Percentiles rank a stretch among this genome's conserved stretches.
Conservation (phyloP, 2,888 invertebrate species). For the Doris montereyensis region DNA sequence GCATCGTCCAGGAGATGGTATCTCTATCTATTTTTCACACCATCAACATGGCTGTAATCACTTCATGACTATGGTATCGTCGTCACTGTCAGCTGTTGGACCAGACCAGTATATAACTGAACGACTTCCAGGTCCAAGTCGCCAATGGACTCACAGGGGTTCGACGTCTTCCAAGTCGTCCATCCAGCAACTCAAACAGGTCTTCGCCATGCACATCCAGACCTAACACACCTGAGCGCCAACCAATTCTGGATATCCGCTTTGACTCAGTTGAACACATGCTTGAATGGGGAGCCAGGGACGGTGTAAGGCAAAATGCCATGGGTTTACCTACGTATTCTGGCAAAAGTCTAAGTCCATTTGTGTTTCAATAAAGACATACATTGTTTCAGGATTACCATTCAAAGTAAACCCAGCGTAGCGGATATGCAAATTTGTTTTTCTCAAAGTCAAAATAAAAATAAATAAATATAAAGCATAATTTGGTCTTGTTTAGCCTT, state of each 20-base stretch:
- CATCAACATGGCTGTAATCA: conserved; percentile 43
- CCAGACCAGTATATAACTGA: conserved; percentile 27
- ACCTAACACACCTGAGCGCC: neutral
- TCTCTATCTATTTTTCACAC: conserved; percentile 45
- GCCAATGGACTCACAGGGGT: conserved; percentile 18
- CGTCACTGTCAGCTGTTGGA: conserved; percentile 35
- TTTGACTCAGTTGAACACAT: conserved; percentile 22
- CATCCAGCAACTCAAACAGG: neutral
- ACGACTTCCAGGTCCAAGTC: conserved; percentile 32
- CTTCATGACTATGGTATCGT: conserved; percentile 44
- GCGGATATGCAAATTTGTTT: no score
- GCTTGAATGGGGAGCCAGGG: neutral
- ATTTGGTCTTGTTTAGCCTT: neutral
- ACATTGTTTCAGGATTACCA: conserved; percentile 40
- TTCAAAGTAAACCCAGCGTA: no score
- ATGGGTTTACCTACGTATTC: neutral
- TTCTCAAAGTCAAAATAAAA: no score
- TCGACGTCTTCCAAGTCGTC: conserved; percentile 10
- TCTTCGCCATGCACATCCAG: neutral
- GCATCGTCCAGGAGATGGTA: conserved; percentile 41
- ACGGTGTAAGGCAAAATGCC: conserved; percentile 16
- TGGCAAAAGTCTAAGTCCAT: conserved; percentile 32
- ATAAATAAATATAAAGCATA: no score
- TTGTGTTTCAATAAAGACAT: conserved; percentile 33
- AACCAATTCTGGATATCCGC: conserved; percentile 16